Base-by-base conservation (phyloP, 2,113 vertebrate genomes). In the Bubalus kerabau region DNA sequence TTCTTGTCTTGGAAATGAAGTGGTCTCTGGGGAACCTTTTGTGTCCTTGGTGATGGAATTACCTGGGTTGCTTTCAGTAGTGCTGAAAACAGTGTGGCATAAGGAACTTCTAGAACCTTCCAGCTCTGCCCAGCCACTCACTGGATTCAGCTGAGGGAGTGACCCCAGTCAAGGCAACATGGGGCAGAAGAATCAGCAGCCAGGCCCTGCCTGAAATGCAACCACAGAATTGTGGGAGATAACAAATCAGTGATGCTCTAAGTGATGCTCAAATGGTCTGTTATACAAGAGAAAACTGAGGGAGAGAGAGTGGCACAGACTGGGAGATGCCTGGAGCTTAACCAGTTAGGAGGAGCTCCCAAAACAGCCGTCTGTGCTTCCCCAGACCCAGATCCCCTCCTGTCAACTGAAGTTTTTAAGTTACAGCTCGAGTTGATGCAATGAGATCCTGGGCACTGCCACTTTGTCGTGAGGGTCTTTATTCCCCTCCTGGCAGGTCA, bases 281-380 rank as follows among this genome's bases (percentile, higher is more conserved):
- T 60, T 26, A 60, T 1, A 16, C 46, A 17, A 30, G 26, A 60
- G 67, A 7, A 28, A 10, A 50, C 7, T 3, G 87, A 93, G 13
- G 26, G 9, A 17, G 21, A 50, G 54, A 4, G 26, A 11, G 5
- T 1, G 64, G 8, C 26, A 14, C 40, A 12, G 56, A 19, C 56
- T 99, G 99, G 36, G 24, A 30, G 36, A 43, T 3, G 24, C 36
- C 36, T 0, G 4, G 36, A 1, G 9, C 16, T 15, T 13, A 15
- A 16, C 10, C 10, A 24, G 67, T 5, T 1, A 48, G 64, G 32
- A 36, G 48, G 14, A 16, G 24, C 7, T 71, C 52, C 81, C 57
- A 23, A 32, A 2, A 2, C 1, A 0, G 43, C 32, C 0, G 7
- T 4, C 40, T 0, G 1, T 15, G 8, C 1, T 5, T 59, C 82